Evolutionary conservation across 1,140 invertebrate genomes (phyloP), one percentile per base, ranked within the genome.

Genomic region (Drosophila saltans): DNA sequence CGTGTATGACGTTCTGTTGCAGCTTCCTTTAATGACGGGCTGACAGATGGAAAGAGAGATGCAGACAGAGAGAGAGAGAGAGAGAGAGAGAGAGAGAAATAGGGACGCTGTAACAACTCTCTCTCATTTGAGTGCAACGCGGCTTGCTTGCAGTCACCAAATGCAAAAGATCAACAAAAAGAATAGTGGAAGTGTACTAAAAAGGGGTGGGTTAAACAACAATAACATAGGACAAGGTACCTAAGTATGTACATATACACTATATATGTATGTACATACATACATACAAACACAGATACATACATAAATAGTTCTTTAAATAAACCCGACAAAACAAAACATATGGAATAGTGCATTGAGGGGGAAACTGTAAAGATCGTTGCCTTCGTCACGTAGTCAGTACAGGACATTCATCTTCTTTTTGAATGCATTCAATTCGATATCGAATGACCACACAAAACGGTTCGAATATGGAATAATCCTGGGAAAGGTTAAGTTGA

Each of bases 11-110:
- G 33, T 36, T 43, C 52, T 28, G 52, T 58, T 77, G 78, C 75
- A 79, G 80, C 76, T 77, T 88, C 79, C 72, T 79, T 79, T 75
- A 75, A 72, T 73, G 75, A 59, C 30, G 33, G 21, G 63, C 66
- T 78, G 72, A 63, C 30, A 43, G 48, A 43, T 16, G 43, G 1
- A 65, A 58, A 69, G 45, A 10, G 45, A 24, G 21, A 21, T 16
- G 2, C 16, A 6, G 45, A 48, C 16, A 24, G 21, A 74, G 69
- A 26, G 40, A 26, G 39, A 58, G 40, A 65, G 72, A 73, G 39
- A 58, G 40, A 65, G 72, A 24, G 21, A 74, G 69, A 26, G 40
- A 26, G 39, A 58, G 40, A 65, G 72, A 73, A 11, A 16, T n/a
- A 7, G 16, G 33, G 33, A 36, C 3, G 33, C 33, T 36, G 33